Conservation (phyloP, 2,888 invertebrate genomes). For the Sinopyrophorus schimmeli region DNA sequence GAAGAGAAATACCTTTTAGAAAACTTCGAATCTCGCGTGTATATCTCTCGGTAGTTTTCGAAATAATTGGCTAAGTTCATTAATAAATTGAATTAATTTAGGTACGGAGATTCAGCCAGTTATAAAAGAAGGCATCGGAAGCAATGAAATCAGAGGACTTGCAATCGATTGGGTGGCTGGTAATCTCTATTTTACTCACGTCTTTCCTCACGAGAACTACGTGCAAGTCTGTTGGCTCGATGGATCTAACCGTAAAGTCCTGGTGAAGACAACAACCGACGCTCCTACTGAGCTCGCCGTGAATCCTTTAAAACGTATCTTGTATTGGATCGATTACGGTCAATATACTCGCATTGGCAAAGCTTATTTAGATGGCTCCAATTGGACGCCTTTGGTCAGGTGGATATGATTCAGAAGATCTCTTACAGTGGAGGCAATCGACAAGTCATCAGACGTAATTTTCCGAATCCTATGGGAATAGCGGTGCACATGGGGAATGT, state of each 20-base stretch:
- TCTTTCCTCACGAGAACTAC: slow-evolving; percentile 94
- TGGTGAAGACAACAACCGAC: slow-evolving; percentile 89
- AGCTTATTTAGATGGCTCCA: slow-evolving; percentile 83
- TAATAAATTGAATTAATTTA: too few species aligned
- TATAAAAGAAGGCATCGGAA: slow-evolving; percentile 86
- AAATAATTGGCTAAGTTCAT: too few species aligned
- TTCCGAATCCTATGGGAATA: slow-evolving; percentile 93
- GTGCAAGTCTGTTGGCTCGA: slow-evolving; percentile 94
- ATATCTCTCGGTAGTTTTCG: too few species aligned
- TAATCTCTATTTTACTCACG: slow-evolving; percentile 96
- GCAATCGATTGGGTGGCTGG: slow-evolving; percentile 97
- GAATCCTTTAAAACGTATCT: slow-evolving; percentile 87
- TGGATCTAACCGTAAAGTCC: slow-evolving; percentile 85
- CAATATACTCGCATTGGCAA: slow-evolving; percentile 94
- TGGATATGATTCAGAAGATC: slow-evolving; percentile 94
- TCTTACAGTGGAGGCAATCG: slow-evolving; percentile 79
- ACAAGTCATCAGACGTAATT: slow-evolving; percentile 79
- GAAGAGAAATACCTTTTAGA: too few species aligned
- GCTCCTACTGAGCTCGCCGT: slow-evolving; percentile 93
- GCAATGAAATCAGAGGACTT: slow-evolving; percentile 89
- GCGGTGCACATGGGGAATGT: slow-evolving; percentile 82
- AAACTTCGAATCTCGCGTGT: too few species aligned
- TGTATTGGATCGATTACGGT: slow-evolving; percentile 98
- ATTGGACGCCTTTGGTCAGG: slow-evolving; percentile 81
- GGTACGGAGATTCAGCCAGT: slow-evolving; percentile 82